Evolutionary conservation across 2,888 invertebrate species (phyloP).

Genomic region (Ormia ochracea): DNA sequence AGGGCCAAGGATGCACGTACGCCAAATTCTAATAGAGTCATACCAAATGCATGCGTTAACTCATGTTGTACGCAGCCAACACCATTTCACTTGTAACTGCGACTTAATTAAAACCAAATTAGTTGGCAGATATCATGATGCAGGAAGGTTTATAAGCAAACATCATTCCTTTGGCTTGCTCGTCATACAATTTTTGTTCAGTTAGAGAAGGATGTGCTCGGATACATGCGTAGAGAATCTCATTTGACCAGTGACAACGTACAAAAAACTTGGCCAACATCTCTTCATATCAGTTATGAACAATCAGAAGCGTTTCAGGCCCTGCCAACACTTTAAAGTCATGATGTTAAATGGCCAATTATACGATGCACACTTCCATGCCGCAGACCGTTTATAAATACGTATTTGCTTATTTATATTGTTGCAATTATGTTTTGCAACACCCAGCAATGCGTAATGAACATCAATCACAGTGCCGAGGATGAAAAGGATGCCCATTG

Average conservation of each 20-base stretch:
- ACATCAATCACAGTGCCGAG: neutral
- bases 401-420: neutral
- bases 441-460: neutral
- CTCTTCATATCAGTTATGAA: neutral
- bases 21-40: neutral
- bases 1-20: neutral
- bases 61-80: constrained; percentile 5
- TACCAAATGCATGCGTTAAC: neutral
- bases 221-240: neutral
- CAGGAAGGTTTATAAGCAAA: constrained; percentile 5
- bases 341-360: constrained; percentile 36
- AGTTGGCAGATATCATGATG: constrained; percentile 34
- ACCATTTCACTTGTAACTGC: neutral
- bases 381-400: neutral
- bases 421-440: constrained; percentile 35
- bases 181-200: neutral
- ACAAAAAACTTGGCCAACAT: neutral
- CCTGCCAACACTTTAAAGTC: neutral
- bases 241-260: constrained; percentile 7
- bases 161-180: neutral
- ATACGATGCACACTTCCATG: neutral
- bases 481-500: neutral
- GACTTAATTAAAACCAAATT: constrained; percentile 56
- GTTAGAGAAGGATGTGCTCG: neutral
- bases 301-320: neutral